Evolutionary conservation across 2,797 vertebrate species (phyloP).

Genomic region (Fratercula arctica): DNA sequence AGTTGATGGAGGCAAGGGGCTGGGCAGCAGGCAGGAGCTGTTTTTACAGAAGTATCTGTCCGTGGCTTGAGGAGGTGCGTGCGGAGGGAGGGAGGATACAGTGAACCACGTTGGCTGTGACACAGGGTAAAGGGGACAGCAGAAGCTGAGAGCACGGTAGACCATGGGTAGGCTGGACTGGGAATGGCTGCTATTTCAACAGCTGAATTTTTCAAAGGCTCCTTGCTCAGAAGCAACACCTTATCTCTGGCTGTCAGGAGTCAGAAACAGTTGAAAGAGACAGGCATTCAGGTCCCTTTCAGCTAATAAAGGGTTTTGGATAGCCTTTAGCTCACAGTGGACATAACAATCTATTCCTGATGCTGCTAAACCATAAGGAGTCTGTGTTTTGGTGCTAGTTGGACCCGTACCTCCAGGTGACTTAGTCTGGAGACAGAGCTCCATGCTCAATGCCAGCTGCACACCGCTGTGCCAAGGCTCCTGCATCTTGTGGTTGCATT

Average conservation of each 20-base stretch:
- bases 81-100: neutral
- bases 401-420: neutral
- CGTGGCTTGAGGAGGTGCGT: accelerated
- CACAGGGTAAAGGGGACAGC: neutral
- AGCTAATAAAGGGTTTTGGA: neutral
- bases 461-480: neutral
- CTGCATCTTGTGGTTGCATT: neutral
- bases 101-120: neutral
- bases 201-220: neutral
- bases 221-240: neutral
- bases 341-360: neutral
- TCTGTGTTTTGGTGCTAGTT: neutral
- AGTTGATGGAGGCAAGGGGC: neutral
- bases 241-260: neutral
- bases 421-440: neutral
- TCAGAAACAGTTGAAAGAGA: neutral
- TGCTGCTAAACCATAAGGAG: neutral
- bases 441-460: neutral
- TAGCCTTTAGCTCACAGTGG: neutral
- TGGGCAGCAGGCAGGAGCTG: neutral
- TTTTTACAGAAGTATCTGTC: neutral
- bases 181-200: neutral
- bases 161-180: neutral
- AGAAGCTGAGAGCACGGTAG: neutral
- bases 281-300: neutral